Evolutionary conservation across 1,140 invertebrate genomes (phyloP).

Genomic region (Cotesia typhae): DNA sequence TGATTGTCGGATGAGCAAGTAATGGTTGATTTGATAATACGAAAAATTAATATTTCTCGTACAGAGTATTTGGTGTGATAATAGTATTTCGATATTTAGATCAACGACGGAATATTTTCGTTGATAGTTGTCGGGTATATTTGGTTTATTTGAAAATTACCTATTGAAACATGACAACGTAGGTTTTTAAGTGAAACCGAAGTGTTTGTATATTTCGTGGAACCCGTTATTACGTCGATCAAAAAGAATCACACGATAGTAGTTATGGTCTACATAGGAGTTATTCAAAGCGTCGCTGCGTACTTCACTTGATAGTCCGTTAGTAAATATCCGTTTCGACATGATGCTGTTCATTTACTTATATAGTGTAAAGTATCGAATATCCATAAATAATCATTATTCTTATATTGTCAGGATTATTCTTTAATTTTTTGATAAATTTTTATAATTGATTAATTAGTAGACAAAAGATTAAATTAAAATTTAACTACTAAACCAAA

Average conservation of each 20-base stretch:
- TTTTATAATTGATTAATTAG: too few species aligned
- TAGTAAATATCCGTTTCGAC: conserved; percentile 1
- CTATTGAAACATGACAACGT: neutral
- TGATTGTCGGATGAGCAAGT: neutral
- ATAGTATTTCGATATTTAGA: conserved; percentile 27
- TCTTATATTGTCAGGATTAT: conserved; percentile 13
- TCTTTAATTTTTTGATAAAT: neutral
- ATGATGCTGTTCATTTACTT: neutral
- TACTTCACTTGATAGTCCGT: conserved; percentile 20
- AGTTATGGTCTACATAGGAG: neutral
- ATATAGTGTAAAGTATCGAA: neutral
- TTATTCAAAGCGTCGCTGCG: conserved; percentile 16
- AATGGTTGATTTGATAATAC: neutral
- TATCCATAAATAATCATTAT: conserved; percentile 6
- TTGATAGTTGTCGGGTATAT: conserved; percentile 21
- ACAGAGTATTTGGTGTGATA: neutral
- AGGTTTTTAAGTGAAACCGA: neutral
- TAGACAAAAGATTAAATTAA: too few species aligned
- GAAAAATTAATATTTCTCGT: neutral
- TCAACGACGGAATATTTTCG: conserved; percentile 33
- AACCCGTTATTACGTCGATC: conserved; percentile 7
- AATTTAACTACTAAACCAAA: too few species aligned
- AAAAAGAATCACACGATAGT: conserved; percentile 5
- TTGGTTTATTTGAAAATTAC: neutral
- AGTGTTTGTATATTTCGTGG: conserved; percentile 9